These are phyloP conservation scores for Henricia sp. DNA, from an alignment of 53 echinoderm and acorn worm genomes.

Conservation along the genomic window DNA sequence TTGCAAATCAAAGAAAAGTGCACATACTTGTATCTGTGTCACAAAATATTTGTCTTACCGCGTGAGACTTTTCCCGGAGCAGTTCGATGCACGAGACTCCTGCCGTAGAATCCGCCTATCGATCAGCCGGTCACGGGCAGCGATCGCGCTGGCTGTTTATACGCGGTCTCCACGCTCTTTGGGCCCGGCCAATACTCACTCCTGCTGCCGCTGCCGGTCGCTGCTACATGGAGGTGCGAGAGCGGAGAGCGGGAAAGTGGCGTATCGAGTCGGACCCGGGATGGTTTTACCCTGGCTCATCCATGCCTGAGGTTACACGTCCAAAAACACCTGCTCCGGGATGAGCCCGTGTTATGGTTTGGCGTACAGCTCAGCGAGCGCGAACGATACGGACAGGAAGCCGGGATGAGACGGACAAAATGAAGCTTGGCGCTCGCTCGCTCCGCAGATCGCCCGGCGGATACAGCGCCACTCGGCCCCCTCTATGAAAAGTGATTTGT, in stretches of 20 bases:
- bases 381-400: constrained; percentile 35
- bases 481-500: constrained; percentile 59
- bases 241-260: constrained; percentile 65
- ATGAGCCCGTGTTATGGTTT: constrained; percentile 39
- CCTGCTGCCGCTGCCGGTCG: neutral
- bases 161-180: constrained; percentile 58
- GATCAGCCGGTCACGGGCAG: constrained; percentile 48
- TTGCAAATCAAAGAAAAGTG: too few relatives aligned
- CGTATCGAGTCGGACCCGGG: constrained; percentile 70
- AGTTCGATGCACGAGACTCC: neutral
- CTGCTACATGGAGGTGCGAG: constrained; percentile 53
- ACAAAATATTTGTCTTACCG: constrained; percentile 19
- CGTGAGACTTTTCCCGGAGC: constrained; percentile 9
- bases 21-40: neutral
- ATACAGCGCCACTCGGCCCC: neutral
- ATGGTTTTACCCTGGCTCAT: constrained; percentile 64
- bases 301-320: constrained; percentile 58
- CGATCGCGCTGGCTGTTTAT: constrained; percentile 58
- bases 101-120: constrained; percentile 42
- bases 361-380: neutral
- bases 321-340: constrained; percentile 50
- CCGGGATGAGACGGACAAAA: constrained; percentile 55
- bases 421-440: constrained; percentile 41
- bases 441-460: neutral
- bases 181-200: constrained; percentile 16